Evolutionary conservation across 2,888 invertebrate genomes (phyloP), one percentile per base, ranked within the genome.

Genomic region (Synergus japonicus): DNA sequence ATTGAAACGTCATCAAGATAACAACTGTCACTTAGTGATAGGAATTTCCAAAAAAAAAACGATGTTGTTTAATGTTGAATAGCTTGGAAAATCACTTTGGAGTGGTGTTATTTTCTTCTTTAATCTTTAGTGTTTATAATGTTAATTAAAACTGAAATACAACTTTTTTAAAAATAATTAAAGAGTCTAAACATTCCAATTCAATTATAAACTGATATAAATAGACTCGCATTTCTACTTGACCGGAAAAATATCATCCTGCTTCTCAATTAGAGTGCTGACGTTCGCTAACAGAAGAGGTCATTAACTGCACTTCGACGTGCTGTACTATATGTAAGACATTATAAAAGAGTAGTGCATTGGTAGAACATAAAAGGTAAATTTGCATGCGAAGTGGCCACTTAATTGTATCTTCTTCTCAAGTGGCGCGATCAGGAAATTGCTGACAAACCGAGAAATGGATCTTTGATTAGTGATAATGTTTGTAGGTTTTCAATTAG

Each of bases 241-340:
- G 49, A 54, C 49, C 29, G 37, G 49, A 73, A 73, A 73, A 73
- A 73, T 73, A 29, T 73, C 49, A 86, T 83, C 80, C 82, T 67
- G 79, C 81, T 84, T 82, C 86, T 89, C 85, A 89, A 89, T 89
- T 88, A 89, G 85, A 87, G 80, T 79, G 86, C 83, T 84, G 87
- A 83, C 82, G 86, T 87, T 88, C 86, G 86, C 88, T 87, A 89
- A 87, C 85, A 82, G 81, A 77, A 82, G 86, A 84, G 86, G 84
- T 88, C 87, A 86, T 88, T 89, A 89, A 88, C 85, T 85, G 85
- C 83, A 66, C 77, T 79, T 76, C 76, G 80, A 77, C 79, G 67
- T 80, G 66, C 76, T 73, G 29, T 54, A 73, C 15, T 73, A 29
- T 44, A 43, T 73, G 73, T 73, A 29, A n/a, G 29, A 54, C 49